Base-by-base conservation (phyloP, 2,113 vertebrate species). In the Lanius ludovicianus region DNA sequence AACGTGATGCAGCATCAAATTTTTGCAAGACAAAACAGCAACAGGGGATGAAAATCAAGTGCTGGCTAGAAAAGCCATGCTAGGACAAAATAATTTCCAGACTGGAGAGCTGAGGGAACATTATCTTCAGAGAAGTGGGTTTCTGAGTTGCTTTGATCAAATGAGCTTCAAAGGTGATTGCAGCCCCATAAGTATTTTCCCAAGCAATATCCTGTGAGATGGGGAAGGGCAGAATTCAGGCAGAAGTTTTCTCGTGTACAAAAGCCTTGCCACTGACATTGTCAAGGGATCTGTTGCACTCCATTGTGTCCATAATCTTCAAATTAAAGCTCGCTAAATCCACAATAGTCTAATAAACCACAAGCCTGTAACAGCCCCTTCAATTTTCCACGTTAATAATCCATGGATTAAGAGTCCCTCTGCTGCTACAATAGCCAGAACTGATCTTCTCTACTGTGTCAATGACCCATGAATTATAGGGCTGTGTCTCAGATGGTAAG, bases 261-360 rank as follows among this genome's bases (percentile, higher is more conserved):
- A 95, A 92, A 96, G 70, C 87, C 82, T 59, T 81, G 74, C 88
- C 79, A 89, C 71, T 87, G 85, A 97, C 86, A 87, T 95, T 84
- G 77, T 96, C 73, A 93, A 85, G 62, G 92, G 96, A 96, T 96
- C 88, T 90, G 60, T 89, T 68, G 79, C 88, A 95, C 83, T 84
- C 69, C 67, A 82, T 82, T 92, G 44, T 88, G 55, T 65, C 82
- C 77, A 44, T 90, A 92, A 87, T 95, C 89, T 95, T 91, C 94
- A 96, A 95, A 96, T 87, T 91, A 96, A 97, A 80, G 44, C 81
- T 96, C 91, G 77, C 94, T 89, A 90, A 96, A 96, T 96, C 91
- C 93, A 92, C 86, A 96, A 76, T 93, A 78, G 95, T 65, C 78
- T 91, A 96, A 93, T 92, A 97, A 96, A 95, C 91, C 94, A 90